Conservation (phyloP, 2,797 vertebrate species). For the Columba guinea region DNA sequence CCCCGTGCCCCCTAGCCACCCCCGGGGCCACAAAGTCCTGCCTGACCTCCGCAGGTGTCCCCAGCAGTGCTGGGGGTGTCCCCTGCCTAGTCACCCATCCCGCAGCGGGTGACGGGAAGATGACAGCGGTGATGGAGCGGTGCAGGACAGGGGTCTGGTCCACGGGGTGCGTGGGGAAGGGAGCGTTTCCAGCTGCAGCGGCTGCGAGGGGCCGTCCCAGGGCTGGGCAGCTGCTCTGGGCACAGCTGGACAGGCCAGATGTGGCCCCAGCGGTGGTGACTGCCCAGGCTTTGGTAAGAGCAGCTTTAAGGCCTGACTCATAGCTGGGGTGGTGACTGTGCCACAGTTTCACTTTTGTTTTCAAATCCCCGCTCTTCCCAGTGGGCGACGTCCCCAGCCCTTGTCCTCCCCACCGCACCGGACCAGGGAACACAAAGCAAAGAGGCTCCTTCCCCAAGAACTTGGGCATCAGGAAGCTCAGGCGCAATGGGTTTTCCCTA, state of each 20-base stretch:
- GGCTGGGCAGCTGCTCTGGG: background rate
- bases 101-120: background rate
- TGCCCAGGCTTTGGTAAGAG: background rate
- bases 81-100: too few species aligned
- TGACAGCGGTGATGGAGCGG: fast-evolving
- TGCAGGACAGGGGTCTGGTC: background rate
- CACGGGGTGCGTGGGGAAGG: fast-evolving
- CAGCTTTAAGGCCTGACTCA: background rate
- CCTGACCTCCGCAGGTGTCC: background rate
- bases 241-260: background rate
- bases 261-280: too few species aligned
- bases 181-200: background rate
- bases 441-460: background rate
- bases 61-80: background rate
- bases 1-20: fast-evolving
- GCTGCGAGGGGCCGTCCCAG: background rate
- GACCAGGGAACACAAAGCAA: fast-evolving
- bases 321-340: too few species aligned
- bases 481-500: background rate
- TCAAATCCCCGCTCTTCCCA: fast-evolving
- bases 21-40: fast-evolving
- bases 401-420: fast-evolving
- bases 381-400: fast-evolving
- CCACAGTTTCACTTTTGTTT: background rate
- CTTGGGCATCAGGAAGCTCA: background rate